These are phyloP conservation scores for Macrobrachium nipponense DNA, from an alignment of 1,140 invertebrate genomes.

Conservation along the genomic window DNA sequence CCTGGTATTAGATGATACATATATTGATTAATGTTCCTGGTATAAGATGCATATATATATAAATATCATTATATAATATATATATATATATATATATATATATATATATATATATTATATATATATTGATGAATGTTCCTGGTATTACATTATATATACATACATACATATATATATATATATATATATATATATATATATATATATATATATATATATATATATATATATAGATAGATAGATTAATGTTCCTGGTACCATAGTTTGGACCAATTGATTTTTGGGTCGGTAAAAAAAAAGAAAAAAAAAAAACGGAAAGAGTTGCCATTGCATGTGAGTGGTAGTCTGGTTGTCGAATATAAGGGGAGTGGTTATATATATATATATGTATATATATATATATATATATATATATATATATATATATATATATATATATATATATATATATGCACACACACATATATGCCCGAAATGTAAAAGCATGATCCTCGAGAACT, in stretches of 20 bases:
- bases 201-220: not conserved
- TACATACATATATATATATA: not conserved
- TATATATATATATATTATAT: not conserved
- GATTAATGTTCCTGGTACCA: too few relatives aligned
- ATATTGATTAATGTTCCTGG: too few relatives aligned
- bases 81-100: not conserved
- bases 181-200: not conserved
- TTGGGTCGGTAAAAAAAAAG: too few relatives aligned
- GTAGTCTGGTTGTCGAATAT: too few relatives aligned
- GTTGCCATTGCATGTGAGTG: too few relatives aligned
- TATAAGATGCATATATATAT: not conserved
- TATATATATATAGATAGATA: conserved; percentile 1
- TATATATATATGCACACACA: not conserved
- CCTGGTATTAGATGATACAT: too few relatives aligned
- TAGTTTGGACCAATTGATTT: too few relatives aligned
- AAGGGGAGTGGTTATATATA: too few relatives aligned
- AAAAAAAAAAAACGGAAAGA: too few relatives aligned
- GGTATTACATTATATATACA: not conserved
- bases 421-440: conserved; percentile 5
- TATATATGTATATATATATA: not conserved
- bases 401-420: not conserved
- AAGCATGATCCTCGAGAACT: too few relatives aligned
- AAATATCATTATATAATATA: not conserved
- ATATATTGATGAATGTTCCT: too few relatives aligned
- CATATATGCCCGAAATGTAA: too few relatives aligned